Base-by-base conservation (phyloP, 2,797 vertebrate species). In the Phyllotis vaccarum region DNA sequence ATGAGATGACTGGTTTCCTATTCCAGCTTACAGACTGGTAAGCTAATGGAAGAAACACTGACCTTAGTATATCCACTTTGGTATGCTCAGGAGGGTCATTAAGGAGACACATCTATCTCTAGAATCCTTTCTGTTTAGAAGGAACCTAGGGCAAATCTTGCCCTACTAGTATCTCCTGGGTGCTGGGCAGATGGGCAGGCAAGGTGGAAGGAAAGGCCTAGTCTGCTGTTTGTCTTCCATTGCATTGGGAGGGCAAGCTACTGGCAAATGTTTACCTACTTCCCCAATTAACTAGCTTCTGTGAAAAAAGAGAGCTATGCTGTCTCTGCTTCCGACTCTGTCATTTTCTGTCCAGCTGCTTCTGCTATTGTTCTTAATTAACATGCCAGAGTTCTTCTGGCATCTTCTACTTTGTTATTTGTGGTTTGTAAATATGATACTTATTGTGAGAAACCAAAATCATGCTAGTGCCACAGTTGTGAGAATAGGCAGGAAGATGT, bases 261-360 rank as follows among this genome's bases (percentile, higher is more conserved):
- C 99, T 99, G 99, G 99, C 99, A 99, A 99, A 99, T 99, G 99
- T 99, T 99, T 99, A 99, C 99, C 99, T 99, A 99, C 99, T 99
- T 99, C 99, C 99, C 99, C 99, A 99, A 99, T 99, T 99, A 99
- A 99, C 99, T 99, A 99, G 98, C 99, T 99, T 99, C 99, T 99
- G 99, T 99, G 99, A 99, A 99, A 99, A 99, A 99, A 99, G 99
- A 99, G 99, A 99, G 99, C 99, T 99, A 99, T 99, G 99, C 99
- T 99, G 99, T 98, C 99, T 98, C 99, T 98, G 98, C 98, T 98
- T 99, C 98, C 1, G 97, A 98, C 95, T 85, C 95, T 98, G 98
- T 98, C 98, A 98, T 98, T 98, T 98, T 98, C 98, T 98, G 98
- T 97, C 98, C 98, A 98, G 98, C 98, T 98, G 98, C 98, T 98